Conservation (phyloP, 2,113 vertebrate species). For the Erythrocercus mccallii region DNA sequence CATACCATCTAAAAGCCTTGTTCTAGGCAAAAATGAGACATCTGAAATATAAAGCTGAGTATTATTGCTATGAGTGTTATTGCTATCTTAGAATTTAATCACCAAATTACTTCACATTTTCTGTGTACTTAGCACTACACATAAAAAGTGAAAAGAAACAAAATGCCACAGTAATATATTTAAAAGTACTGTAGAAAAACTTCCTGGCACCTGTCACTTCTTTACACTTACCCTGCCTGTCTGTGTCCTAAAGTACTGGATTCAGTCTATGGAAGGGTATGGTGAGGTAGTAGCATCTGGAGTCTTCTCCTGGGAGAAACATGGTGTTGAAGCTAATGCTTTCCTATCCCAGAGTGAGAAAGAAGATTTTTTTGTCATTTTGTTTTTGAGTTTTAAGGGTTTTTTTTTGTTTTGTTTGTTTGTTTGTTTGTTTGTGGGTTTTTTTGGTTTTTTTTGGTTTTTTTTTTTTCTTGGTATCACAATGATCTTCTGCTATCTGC, state of each 20-base stretch:
- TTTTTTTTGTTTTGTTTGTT: not conserved
- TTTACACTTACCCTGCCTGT: not conserved
- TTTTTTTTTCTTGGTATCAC: not conserved
- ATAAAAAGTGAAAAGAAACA: not conserved
- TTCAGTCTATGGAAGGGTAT: not conserved
- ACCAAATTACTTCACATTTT: not conserved
- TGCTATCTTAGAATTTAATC: not conserved
- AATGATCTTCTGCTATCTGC: fast-evolving
- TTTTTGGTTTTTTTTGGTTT: too few relatives aligned
- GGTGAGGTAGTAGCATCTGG: not conserved
- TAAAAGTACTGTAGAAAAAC: not conserved
- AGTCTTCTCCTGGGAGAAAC: not conserved
- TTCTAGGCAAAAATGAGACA: not conserved
- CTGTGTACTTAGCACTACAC: not conserved
- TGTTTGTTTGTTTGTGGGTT: too few relatives aligned
- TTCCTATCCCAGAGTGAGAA: not conserved
- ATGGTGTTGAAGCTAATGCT: not conserved
- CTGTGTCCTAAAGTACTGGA: not conserved
- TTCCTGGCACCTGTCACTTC: not conserved
- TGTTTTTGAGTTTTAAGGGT: too few relatives aligned
- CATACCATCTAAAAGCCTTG: not conserved
- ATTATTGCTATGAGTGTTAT: not conserved
- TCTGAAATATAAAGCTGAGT: not conserved
- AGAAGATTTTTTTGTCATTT: not conserved
- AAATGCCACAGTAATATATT: not conserved